Evolutionary conservation across 2,797 vertebrate genomes (phyloP), one percentile per base, ranked within the genome.

Genomic region (Anisognathus igniventris): DNA sequence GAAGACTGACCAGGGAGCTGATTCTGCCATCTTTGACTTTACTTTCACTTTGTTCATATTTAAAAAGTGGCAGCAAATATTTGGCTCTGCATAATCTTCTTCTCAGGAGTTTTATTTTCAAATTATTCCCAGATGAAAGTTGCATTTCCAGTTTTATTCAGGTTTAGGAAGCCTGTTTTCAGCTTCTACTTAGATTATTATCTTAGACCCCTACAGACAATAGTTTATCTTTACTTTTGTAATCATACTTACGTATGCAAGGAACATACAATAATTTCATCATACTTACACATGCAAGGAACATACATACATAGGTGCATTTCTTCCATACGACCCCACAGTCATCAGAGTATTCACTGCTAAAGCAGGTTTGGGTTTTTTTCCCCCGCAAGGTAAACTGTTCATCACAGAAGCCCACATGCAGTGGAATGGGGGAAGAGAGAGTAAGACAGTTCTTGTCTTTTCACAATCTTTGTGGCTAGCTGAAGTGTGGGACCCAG

Each of bases 401-500:
- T 61, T 47, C 17, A 27, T 47, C 39, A 73, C 25, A 62, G 65
- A 66, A 81, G 28, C 2, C 0, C 10, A n/a, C 21, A 30, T 12
- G 48, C 5, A 45, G 44, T 25, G 27, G 37, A 86, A 88, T n/a
- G 9, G 19, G 15, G 10, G 15, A 61, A 85, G 30, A 60, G 19
- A 54, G 16, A 60, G 9, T 33, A 40, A 74, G 42, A 82, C 28
- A 22, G 40, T 40, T 27, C 18, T 78, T 73, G 19, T 22, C 15
- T 86, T 90, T 73, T 47, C 37, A 21, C 20, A n/a, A 42, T 42
- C n/a, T 66, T 83, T 79, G 84, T 44, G 19, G 27, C 51, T 20
- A 24, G 30, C 24, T 77, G 50, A 75, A 57, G 11, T 30, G 47
- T 0, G 0, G 33, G 72, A 92, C 64, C 7, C 4, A 3, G 57